A percentile compares a stretch with the other conserved stretches of the same genome.
These are phyloP conservation scores for Hemistola chrysoprasaria DNA, from an alignment of 2,888 invertebrate species.

Conservation along the genomic window DNA sequence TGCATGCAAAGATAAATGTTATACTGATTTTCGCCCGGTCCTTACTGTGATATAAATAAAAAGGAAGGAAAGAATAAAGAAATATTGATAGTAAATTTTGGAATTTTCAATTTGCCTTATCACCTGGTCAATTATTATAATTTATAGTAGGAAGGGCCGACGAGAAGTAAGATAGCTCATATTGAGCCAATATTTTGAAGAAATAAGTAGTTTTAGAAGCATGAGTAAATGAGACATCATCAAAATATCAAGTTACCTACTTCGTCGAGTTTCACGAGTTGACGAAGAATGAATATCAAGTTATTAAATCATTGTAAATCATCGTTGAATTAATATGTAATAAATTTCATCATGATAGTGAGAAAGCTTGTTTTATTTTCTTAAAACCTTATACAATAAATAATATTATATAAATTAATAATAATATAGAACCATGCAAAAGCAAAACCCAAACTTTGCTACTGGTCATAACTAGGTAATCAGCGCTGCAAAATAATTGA, in stretches of 20 bases:
- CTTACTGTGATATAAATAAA: conserved; percentile 75
- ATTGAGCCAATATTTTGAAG: conserved; percentile 76
- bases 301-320: conserved; percentile 67
- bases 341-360: conserved; percentile 72
- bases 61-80: conserved; percentile 54
- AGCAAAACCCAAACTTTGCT: no score
- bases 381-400: neutral
- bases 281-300: conserved; percentile 51
- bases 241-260: conserved; percentile 34
- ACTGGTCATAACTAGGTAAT: no score
- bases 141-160: conserved; percentile 61
- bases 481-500: neutral
- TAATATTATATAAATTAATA: neutral
- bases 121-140: conserved; percentile 65
- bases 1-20: conserved; percentile 74
- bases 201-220: conserved; percentile 67
- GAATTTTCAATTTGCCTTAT: conserved; percentile 58
- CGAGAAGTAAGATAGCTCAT: conserved; percentile 77
- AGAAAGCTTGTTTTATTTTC: conserved; percentile 48
- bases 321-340: conserved; percentile 71
- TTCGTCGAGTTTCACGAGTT: conserved; percentile 62
- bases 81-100: conserved; percentile 46
- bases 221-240: conserved; percentile 63
- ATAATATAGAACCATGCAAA: no score
- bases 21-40: conserved; percentile 80